Conservation (phyloP, 2,797 vertebrate species). For the Sebastes matsubarae region DNA sequence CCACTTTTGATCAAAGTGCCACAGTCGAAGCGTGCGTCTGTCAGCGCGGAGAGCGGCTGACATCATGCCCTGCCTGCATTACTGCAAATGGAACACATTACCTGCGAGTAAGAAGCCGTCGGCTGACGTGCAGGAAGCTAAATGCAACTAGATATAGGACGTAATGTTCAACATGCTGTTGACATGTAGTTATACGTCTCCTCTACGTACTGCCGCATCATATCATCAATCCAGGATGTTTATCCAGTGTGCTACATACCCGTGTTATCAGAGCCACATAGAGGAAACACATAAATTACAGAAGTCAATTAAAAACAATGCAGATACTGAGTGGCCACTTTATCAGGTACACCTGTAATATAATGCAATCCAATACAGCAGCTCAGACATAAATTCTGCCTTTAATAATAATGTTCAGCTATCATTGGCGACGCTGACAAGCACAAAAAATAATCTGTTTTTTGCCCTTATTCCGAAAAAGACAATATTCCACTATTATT, state of each 20-base stretch:
- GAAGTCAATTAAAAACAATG: background rate
- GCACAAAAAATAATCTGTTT: no score
- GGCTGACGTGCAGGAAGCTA: constrained; percentile 4
- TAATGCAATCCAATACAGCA: background rate
- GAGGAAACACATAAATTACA: background rate
- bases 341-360: background rate
- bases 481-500: no score
- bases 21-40: constrained; percentile 4
- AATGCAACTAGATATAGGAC: background rate
- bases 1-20: constrained; percentile 45
- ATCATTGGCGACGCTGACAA: no score
- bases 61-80: constrained; percentile 8
- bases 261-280: background rate
- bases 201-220: background rate
- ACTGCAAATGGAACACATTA: constrained; percentile 31
- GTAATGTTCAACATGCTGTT: background rate
- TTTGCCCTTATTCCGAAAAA: no score
- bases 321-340: background rate
- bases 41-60: constrained; percentile 17
- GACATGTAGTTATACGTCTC: background rate
- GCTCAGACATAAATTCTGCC: background rate
- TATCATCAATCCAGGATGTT: background rate
- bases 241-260: background rate
- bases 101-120: constrained; percentile 13
- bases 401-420: no score